Conservation (phyloP, 2,888 invertebrate genomes). For the Drosophila hamatofila region DNA sequence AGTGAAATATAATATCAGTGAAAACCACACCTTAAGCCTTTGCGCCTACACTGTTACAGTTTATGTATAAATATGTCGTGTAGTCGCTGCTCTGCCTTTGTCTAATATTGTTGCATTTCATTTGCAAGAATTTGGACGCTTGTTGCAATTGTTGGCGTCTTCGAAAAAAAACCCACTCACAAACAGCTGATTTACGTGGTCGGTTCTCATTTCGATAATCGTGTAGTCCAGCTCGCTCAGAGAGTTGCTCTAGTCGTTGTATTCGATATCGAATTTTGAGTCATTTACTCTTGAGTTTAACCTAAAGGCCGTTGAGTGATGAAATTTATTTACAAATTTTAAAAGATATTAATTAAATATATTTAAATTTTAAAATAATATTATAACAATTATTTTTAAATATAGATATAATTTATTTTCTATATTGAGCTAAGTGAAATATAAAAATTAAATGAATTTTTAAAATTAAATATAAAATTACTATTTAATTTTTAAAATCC, state of each 20-base stretch:
- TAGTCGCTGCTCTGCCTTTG: no score
- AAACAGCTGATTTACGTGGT: constrained; percentile 45
- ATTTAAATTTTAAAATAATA: background rate
- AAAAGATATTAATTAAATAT: background rate
- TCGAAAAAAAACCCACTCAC: constrained; percentile 33
- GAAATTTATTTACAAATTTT: background rate
- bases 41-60: background rate
- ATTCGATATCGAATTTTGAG: constrained; percentile 24
- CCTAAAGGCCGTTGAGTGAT: constrained; percentile 4
- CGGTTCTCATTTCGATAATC: constrained; percentile 21
- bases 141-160: constrained; percentile 27
- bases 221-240: constrained; percentile 19
- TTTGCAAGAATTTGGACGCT: constrained; percentile 5
- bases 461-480: background rate
- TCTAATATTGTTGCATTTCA: background rate
- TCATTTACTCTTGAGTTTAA: constrained; percentile 2
- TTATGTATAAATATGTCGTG: background rate
- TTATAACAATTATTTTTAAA: no score
- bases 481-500: background rate
- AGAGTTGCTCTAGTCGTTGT: constrained; percentile 1
- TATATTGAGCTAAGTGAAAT: no score
- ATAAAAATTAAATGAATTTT: background rate
- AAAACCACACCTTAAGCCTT: no score
- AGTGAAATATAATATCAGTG: background rate
- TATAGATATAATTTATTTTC: no score